A percentile compares a stretch with the other conserved stretches of the same genome.
Conservation (phyloP, 2,888 invertebrate species). For the Panopea generosa region DNA sequence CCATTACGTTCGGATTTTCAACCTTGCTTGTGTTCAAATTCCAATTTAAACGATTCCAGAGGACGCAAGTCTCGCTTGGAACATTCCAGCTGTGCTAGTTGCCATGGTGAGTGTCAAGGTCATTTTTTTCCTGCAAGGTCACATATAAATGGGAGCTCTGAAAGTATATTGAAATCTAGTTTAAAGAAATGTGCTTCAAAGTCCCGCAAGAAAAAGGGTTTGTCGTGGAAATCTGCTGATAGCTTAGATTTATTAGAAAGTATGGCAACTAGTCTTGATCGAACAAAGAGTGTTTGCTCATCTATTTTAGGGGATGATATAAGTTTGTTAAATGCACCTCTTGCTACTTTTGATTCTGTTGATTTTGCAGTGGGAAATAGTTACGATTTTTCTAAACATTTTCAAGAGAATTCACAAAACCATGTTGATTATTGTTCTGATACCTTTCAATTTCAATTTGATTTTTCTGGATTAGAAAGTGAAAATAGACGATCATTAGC, state of each 20-base stretch:
- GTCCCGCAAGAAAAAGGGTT: conserved; percentile 64
- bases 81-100: conserved; percentile 51
- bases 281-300: conserved; percentile 73
- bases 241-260: conserved; percentile 72
- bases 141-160: conserved; percentile 69
- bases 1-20: no score
- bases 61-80: conserved; percentile 7
- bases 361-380: conserved; percentile 70
- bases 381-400: conserved; percentile 60
- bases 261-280: conserved; percentile 70
- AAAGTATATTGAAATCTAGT: conserved; percentile 70
- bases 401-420: conserved; percentile 41
- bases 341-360: conserved; percentile 76
- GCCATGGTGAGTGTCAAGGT: conserved; percentile 71
- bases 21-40: conserved; percentile 4
- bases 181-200: conserved; percentile 62
- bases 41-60: conserved; percentile 21
- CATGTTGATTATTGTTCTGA: conserved; percentile 66
- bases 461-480: conserved; percentile 72
- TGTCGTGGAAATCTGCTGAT: conserved; percentile 78
- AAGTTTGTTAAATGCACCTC: conserved; percentile 72
- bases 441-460: conserved; percentile 72
- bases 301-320: conserved; percentile 74
- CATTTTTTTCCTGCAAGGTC: conserved; percentile 54
- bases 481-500: conserved; percentile 53